These are phyloP conservation scores for Rhinichthys klamathensis DNA, from an alignment of 2,113 vertebrate species.

Conservation along the genomic window DNA sequence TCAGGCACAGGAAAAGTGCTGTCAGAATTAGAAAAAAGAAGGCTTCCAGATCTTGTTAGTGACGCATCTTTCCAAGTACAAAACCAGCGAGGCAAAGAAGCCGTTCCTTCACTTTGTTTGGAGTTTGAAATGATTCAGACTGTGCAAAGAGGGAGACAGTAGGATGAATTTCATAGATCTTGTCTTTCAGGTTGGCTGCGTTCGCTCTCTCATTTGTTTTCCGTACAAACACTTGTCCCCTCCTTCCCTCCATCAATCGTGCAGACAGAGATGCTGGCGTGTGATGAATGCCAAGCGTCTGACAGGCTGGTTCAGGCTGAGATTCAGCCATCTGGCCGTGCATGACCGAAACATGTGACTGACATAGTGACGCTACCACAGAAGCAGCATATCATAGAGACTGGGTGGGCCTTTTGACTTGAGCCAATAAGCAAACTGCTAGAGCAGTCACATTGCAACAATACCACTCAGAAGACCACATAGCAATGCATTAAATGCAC, in stretches of 20 bases:
- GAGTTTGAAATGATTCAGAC: constrained; percentile 20
- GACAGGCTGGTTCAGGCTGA: not conserved
- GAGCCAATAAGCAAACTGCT: not conserved
- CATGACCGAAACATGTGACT: constrained; percentile 14
- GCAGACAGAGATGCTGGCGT: constrained; percentile 10
- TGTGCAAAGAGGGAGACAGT: not conserved
- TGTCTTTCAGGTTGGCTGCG: constrained; percentile 42
- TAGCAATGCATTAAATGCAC: not conserved
- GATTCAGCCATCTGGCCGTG: not conserved
- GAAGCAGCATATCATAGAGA: not conserved
- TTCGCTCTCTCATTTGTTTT: constrained; percentile 33
- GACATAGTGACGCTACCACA: constrained; percentile 2
- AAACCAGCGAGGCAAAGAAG: constrained; percentile 40
- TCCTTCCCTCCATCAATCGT: constrained; percentile 19
- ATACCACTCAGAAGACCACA: not conserved
- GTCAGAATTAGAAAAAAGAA: not conserved
- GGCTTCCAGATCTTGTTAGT: constrained; percentile 48
- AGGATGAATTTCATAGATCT: constrained; percentile 43
- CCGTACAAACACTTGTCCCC: constrained; percentile 36
- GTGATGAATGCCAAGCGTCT: constrained; percentile 13
- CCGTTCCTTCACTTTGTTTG: constrained; percentile 8
- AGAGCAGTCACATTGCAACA: not conserved
- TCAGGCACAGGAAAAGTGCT: constrained; percentile 10
- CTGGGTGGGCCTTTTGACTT: not conserved
- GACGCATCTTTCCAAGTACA: constrained; percentile 23